phyloP scores from a whole-genome alignment of 2,888 invertebrate genomes.

The Apeira syringaria region DNA sequence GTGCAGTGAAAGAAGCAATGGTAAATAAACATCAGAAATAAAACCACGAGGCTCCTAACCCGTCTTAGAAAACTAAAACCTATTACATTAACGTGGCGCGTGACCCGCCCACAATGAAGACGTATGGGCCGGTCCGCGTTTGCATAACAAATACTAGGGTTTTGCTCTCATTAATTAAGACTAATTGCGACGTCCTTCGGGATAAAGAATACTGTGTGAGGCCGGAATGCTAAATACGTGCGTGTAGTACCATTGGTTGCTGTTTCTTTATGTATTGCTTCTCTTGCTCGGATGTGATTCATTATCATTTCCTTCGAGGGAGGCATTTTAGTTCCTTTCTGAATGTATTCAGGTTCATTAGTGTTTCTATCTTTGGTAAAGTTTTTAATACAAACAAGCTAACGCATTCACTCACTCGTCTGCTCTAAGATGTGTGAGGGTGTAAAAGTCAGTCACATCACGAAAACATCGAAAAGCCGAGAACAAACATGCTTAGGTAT shows the following conservation, averaged over 20 bases:
- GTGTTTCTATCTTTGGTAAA: too few relatives aligned
- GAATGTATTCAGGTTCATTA: too few relatives aligned
- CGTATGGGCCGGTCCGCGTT: conserved; percentile 54
- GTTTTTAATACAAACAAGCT: too few relatives aligned
- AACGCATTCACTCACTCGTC: too few relatives aligned
- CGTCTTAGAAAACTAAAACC: conserved; percentile 20
- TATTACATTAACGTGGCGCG: conserved; percentile 48
- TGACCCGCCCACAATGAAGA: conserved; percentile 58
- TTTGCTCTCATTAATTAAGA: conserved; percentile 63
- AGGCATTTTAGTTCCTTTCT: not conserved
- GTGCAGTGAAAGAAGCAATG: too few relatives aligned
- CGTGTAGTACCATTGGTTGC: conserved; percentile 11
- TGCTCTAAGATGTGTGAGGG: too few relatives aligned
- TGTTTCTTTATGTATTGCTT: conserved; percentile 12
- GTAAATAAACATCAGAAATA: not conserved
- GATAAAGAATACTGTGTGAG: conserved; percentile 33
- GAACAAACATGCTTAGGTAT: too few relatives aligned
- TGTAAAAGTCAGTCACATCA: too few relatives aligned
- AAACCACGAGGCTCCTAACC: conserved; percentile 4
- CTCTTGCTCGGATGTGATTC: conserved; percentile 10
- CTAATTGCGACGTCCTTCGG: conserved; percentile 60
- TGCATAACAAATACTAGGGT: conserved; percentile 61
- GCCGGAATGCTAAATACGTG: conserved; percentile 34
- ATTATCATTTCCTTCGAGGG: not conserved
- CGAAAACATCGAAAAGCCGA: too few relatives aligned